These are phyloP conservation scores for Pyrocephalus nanus DNA, from an alignment of 2,797 vertebrate genomes.

Conservation along the genomic window DNA sequence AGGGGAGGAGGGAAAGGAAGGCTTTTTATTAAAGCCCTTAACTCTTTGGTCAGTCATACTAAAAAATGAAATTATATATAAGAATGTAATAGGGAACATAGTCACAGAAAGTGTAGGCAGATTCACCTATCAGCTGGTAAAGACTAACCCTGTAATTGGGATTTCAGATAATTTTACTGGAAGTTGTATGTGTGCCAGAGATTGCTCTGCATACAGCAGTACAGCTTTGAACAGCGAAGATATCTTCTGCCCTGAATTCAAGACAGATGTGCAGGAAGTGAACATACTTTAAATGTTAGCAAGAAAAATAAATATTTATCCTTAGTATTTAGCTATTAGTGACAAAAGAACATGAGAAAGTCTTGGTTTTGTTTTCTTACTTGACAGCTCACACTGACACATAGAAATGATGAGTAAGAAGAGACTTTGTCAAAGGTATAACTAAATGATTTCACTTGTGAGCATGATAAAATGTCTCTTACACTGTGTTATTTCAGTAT, in stretches of 20 bases:
- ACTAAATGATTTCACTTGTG: not conserved
- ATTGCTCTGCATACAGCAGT: not conserved
- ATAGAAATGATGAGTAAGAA: not conserved
- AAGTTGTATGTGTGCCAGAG: not conserved
- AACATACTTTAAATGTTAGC: not conserved
- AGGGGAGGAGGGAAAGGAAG: not conserved
- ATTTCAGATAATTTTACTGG: not conserved
- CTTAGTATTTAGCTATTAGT: not conserved
- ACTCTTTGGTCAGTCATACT: not conserved
- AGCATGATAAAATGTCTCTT: not conserved
- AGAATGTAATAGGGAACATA: not conserved
- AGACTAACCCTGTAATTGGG: not conserved
- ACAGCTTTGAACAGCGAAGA: not conserved
- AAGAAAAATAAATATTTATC: slow-evolving; percentile 31
- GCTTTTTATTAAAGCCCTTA: not conserved
- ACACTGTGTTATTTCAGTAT: not conserved
- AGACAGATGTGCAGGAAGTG: slow-evolving; percentile 14
- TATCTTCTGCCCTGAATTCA: not conserved
- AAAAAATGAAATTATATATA: not conserved
- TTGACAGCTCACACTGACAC: not conserved
- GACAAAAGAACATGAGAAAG: not conserved
- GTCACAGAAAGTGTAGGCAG: not conserved
- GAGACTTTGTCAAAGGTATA: not conserved
- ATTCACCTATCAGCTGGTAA: not conserved
- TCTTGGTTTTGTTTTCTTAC: not conserved